A percentile compares a stretch with the other conserved stretches of the same genome.
Evolutionary conservation across 2,113 vertebrate genomes (phyloP).

Genomic region (Scomber colias): DNA sequence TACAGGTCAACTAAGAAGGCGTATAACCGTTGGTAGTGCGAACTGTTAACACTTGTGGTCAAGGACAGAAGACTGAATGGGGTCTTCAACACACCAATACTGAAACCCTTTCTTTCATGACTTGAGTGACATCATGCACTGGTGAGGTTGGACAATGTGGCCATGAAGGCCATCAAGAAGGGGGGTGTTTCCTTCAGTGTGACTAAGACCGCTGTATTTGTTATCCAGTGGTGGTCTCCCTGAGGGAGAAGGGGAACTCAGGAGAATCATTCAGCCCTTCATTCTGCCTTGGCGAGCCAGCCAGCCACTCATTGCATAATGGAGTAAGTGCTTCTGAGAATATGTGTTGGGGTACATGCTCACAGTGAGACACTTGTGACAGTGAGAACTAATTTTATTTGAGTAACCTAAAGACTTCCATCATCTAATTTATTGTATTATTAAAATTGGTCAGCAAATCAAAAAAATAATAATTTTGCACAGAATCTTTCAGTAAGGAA

Average conservation of each 20-base stretch:
- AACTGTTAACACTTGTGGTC: not conserved
- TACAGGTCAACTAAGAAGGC: too few species aligned
- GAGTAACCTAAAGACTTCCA: not conserved
- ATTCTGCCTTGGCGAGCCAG: not conserved
- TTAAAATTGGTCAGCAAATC: not conserved
- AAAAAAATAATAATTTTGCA: not conserved
- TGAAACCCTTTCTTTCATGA: not conserved
- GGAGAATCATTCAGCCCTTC: not conserved
- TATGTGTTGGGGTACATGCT: not conserved
- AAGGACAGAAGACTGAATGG: not conserved
- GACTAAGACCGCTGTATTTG: not conserved
- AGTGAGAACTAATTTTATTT: conserved; percentile 4
- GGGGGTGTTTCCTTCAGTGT: not conserved
- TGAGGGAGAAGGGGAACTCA: not conserved
- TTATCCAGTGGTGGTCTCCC: not conserved
- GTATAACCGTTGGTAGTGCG: not conserved
- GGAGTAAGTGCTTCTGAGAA: not conserved
- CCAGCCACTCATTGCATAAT: not conserved
- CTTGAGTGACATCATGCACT: not conserved
- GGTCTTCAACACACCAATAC: not conserved
- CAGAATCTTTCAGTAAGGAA: not conserved
- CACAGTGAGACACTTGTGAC: not conserved
- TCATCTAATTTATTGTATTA: not conserved
- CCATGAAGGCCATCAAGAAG: not conserved
- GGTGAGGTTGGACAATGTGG: not conserved